Evolutionary conservation across 1,140 invertebrate genomes (phyloP).

Genomic region (Anagrus nilaparvatae): DNA sequence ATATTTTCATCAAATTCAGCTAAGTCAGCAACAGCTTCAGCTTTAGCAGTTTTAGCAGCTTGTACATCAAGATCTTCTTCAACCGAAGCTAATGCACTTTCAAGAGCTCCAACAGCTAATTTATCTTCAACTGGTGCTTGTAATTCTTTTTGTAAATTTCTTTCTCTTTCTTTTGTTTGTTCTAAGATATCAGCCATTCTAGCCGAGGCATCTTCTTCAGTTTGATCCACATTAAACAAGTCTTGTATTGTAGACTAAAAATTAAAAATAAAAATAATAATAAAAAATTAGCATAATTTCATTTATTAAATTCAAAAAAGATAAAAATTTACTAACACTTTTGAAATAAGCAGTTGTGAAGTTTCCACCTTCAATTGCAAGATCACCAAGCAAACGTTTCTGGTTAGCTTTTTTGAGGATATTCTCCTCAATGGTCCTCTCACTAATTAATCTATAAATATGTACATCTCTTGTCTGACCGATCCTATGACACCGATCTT

Average conservation of each 20-base stretch:
- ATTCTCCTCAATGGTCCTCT: slow-evolving; percentile 98
- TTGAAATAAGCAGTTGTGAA: slow-evolving; percentile 98
- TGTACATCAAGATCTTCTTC: slow-evolving; percentile 92
- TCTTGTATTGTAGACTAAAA: slow-evolving; percentile 82
- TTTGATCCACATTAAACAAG: slow-evolving; percentile 71
- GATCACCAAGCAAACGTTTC: slow-evolving; percentile 88
- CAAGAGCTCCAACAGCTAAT: slow-evolving; percentile 57
- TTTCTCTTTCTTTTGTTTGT: slow-evolving; percentile 39
- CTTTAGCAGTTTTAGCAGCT: slow-evolving; percentile 80
- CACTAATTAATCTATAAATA: slow-evolving; percentile 92
- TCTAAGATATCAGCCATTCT: slow-evolving; percentile 55
- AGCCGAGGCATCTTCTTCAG: slow-evolving; percentile 48
- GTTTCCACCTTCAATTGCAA: slow-evolving; percentile 97
- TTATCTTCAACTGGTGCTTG: slow-evolving; percentile 43
- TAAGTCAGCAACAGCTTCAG: slow-evolving; percentile 86
- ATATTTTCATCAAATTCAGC: slow-evolving; percentile 96
- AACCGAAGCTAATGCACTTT: slow-evolving; percentile 76
- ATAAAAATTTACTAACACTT: slow-evolving; percentile 65
- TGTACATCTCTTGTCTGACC: slow-evolving; percentile 99
- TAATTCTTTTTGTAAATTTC: slow-evolving; percentile 26
- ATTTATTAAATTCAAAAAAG: slow-evolving; percentile 9
- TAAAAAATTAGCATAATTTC: slow-evolving; percentile 7
- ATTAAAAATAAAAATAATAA: slow-evolving; percentile 15
- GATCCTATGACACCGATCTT: slow-evolving; percentile 97
- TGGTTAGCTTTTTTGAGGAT: slow-evolving; percentile 98